Evolutionary conservation across 2,113 vertebrate genomes (phyloP).

Genomic region (Cinclus cinclus): DNA sequence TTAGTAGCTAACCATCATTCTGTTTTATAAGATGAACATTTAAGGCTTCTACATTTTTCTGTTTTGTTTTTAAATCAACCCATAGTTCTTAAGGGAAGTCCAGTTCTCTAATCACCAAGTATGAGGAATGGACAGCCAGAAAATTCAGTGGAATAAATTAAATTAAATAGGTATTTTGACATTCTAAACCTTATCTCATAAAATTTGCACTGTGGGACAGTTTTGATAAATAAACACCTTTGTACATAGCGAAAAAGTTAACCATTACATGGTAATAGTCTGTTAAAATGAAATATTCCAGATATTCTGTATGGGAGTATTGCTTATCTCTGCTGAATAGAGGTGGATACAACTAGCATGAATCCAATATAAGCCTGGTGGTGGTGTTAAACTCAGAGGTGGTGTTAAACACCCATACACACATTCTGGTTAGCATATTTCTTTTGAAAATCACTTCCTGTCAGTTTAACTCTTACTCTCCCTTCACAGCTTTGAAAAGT

Average conservation of each 20-base stretch:
- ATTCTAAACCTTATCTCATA: not conserved
- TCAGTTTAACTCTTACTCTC: constrained; percentile 51
- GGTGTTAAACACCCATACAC: not conserved
- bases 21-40: not conserved
- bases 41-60: not conserved
- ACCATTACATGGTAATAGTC: not conserved
- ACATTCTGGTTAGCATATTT: not conserved
- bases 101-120: not conserved
- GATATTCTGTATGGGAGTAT: not conserved
- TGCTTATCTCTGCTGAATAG: not conserved
- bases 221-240: not conserved
- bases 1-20: not conserved
- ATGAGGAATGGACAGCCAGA: not conserved
- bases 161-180: not conserved
- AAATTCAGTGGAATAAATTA: not conserved
- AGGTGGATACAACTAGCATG: not conserved
- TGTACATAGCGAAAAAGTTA: not conserved
- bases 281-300: not conserved
- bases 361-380: not conserved
- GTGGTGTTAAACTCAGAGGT: too few relatives aligned
- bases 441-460: not conserved
- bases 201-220: not conserved
- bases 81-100: not conserved
- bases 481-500: constrained; percentile 89
- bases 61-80: not conserved